Base-by-base conservation (phyloP, 2,888 invertebrate genomes). In the Hemistola chrysoprasaria region DNA sequence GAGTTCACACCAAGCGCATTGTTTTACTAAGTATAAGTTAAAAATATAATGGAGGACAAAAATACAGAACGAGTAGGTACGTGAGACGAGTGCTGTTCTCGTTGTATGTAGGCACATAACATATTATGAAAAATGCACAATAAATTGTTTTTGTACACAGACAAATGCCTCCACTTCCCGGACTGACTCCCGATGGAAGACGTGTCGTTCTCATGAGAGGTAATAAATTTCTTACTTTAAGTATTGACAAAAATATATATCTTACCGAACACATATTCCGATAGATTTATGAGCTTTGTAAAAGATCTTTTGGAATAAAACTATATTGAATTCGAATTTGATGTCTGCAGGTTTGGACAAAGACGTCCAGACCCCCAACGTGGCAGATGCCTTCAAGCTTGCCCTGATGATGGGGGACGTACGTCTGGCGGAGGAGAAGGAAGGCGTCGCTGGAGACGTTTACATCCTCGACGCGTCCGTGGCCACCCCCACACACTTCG, bases 381-480 rank as follows among this genome's bases (percentile, higher is more conserved):
- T 95, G 6, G 90, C 93, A 3, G 95, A 95, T 54, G 93, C 92
- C 23, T 94, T 95, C 93, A 96, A 96, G 77, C 85, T 95, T 8
- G 93, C 94, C 0, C 83, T 96, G 8, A 96, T 96, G 96, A 92
- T 96, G 60, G 96, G 96, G 7, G 96, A 96, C 67, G 90, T 96
- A 6, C 92, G 96, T 39, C 77, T 96, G 40, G 91, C 90, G 11
- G 95, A 95, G 56, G 95, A 95, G 75, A 90, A 91, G 55, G 92
- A 92, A 3, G 96, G 96, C 20, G 96, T 96, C 0, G 95, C 95
- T 1, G 96, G 96, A 0, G 96, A 96, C 65, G 92, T 96, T 7
- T 95, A 95, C 70, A 90, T 96, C 42, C 76, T 96, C 30, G 96
- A 96, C 61, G 96, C 95, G 0, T 90, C 92, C 11, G 93, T 94